Evolutionary conservation across 2,113 vertebrate genomes (phyloP).

Genomic region (Pitta sordida): DNA sequence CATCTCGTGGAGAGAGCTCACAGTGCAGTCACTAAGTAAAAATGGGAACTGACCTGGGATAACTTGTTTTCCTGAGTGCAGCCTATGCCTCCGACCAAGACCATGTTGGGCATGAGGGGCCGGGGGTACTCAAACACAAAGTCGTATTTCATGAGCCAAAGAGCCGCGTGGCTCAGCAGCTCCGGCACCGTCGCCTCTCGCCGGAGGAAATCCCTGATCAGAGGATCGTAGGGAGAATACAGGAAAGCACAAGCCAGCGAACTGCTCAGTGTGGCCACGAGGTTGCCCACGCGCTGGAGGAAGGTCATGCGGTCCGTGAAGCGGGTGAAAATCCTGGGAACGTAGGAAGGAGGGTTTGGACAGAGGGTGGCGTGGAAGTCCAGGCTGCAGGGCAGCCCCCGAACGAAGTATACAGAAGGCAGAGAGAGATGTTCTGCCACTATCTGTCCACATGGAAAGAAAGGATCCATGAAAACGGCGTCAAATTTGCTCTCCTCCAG

Average conservation of each 20-base stretch:
- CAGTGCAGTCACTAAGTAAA: not conserved
- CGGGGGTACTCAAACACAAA: slow-evolving; percentile 78
- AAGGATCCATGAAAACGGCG: slow-evolving; percentile 76
- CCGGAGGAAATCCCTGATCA: slow-evolving; percentile 69
- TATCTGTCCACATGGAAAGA: slow-evolving; percentile 78
- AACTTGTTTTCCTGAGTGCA: slow-evolving; percentile 69
- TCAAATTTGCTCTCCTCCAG: slow-evolving; percentile 69
- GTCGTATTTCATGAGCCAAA: slow-evolving; percentile 84
- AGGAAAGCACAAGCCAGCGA: slow-evolving; percentile 41
- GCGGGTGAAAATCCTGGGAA: slow-evolving; percentile 65
- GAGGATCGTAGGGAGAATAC: slow-evolving; percentile 48
- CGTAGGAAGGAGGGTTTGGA: slow-evolving; percentile 74
- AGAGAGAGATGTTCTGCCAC: slow-evolving; percentile 74
- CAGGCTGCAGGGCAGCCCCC: slow-evolving; percentile 70
- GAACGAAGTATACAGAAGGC: slow-evolving; percentile 73
- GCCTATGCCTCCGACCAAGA: slow-evolving; percentile 77
- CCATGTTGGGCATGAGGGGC: slow-evolving; percentile 80
- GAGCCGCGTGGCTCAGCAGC: slow-evolving; percentile 67
- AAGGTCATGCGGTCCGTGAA: slow-evolving; percentile 73
- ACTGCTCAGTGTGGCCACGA: slow-evolving; percentile 36
- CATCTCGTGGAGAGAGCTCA: not conserved
- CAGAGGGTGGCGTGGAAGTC: slow-evolving; percentile 65
- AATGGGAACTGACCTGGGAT: slow-evolving; percentile 61
- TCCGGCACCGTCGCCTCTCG: slow-evolving; percentile 55
- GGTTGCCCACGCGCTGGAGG: slow-evolving; percentile 69